Conservation (phyloP, 1,140 invertebrate genomes). For the Listronotus bonariensis region DNA sequence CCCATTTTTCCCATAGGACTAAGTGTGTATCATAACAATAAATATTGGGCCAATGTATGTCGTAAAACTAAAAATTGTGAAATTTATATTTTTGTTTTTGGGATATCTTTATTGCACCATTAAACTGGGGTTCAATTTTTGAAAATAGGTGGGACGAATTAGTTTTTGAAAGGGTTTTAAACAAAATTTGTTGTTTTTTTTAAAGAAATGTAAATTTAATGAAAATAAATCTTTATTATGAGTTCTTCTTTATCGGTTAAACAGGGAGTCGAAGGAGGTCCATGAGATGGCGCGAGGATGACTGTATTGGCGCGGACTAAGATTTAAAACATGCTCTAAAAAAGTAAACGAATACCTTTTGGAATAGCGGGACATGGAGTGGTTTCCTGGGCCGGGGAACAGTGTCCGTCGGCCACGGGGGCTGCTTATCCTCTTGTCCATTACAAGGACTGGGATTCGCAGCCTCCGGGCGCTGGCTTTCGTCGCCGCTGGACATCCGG, state of each 20-base stretch:
- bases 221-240: conserved; percentile 8
- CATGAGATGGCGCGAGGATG: conserved; percentile 27
- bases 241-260: conserved; percentile 19
- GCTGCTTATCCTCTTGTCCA: conserved; percentile 25
- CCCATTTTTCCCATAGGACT: too few relatives aligned
- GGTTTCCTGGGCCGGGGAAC: conserved; percentile 45
- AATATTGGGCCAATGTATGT: too few relatives aligned
- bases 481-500: conserved; percentile 35
- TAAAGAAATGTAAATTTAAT: background rate
- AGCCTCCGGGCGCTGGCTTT: conserved; percentile 20
- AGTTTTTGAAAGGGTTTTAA: too few relatives aligned
- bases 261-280: background rate
- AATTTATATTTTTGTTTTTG: too few relatives aligned
- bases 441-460: conserved; percentile 29
- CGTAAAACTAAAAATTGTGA: too few relatives aligned
- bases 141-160: too few relatives aligned
- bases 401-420: conserved; percentile 48
- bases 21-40: too few relatives aligned
- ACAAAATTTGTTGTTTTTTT: too few relatives aligned
- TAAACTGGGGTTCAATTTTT: too few relatives aligned
- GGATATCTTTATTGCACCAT: too few relatives aligned
- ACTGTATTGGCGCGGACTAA: conserved; percentile 17
- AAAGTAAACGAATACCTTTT: conserved; percentile 24
- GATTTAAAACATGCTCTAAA: conserved; percentile 19
- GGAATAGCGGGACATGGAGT: conserved; percentile 14